Evolutionary conservation across 2,888 invertebrate genomes (phyloP), one percentile per base, ranked within the genome.

Genomic region (Clanis bilineata): DNA sequence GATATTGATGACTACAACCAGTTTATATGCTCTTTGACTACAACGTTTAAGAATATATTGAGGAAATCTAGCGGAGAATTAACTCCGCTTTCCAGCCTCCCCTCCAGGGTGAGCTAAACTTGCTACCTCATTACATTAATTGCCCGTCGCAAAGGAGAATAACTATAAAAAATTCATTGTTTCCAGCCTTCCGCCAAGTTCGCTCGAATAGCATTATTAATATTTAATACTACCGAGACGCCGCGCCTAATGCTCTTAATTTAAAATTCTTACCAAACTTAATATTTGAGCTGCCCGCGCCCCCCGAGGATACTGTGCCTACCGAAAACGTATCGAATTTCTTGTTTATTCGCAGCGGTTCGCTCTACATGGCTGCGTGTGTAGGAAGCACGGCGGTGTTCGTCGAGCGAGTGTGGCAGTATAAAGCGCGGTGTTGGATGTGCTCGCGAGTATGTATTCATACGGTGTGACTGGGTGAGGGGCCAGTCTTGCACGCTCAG

Each of bases 251-350:
- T 86, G 80, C 76, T 82, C 80, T 73, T 85, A 83, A 90, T 90
- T 89, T 91, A 85, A 90, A 90, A 90, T 90, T 89, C 88, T 87
- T 85, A 83, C 80, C 79, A 82, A 89, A 90, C 85, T 90, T 89
- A 88, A 89, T 89, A 91, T 90, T 91, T 88, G 83, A 90, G 77
- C 73, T 78, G 77, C 78, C 73, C 73, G 69, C 71, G 72, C 79
- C 82, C 83, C 82, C 76, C 69, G 76, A 80, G 81, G 80, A 77
- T 75, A 68, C 69, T 74, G 69, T 72, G 73, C 72, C 76, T 79
- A 77, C 77, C 71, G 69, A 79, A 78, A 82, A 74, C 73, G 70
- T 71, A 65, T 69, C 66, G 64, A 72, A 65, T 70, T 65, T 65
- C 74, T 75, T 69, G 85, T 75, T 77, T 77, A 78, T 83, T 83